Conservation (phyloP, 2,797 vertebrate species). For the Columba guinea region DNA sequence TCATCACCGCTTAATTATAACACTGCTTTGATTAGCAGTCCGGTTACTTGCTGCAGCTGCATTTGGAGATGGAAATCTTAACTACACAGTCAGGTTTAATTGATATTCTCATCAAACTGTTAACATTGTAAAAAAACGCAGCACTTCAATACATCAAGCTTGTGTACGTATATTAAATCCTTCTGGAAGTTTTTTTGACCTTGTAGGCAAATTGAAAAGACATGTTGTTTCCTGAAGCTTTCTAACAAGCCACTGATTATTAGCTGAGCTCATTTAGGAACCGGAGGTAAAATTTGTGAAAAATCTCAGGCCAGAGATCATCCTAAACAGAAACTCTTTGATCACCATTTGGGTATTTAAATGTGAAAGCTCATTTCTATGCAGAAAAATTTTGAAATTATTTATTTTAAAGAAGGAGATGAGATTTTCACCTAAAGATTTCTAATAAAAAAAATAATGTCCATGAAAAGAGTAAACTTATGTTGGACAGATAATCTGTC, state of each 20-base stretch:
- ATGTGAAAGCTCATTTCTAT: neutral
- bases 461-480: neutral
- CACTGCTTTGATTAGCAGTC: slow-evolving; percentile 48
- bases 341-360: neutral
- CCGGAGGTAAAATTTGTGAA: neutral
- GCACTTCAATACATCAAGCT: neutral
- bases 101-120: slow-evolving; percentile 56
- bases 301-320: neutral
- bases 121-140: slow-evolving; percentile 6
- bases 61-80: slow-evolving; percentile 44
- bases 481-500: neutral
- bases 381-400: neutral
- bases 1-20: slow-evolving; percentile 60
- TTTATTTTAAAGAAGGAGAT: neutral
- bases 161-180: neutral
- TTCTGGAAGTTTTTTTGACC: slow-evolving; percentile 21
- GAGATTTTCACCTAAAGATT: neutral
- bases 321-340: neutral
- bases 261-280: neutral
- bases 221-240: neutral
- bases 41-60: slow-evolving; percentile 41
- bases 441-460: neutral
- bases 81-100: slow-evolving; percentile 42
- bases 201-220: slow-evolving; percentile 8
- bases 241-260: slow-evolving; percentile 15